A percentile compares a stretch with the other conserved stretches of the same genome.
Conservation (phyloP, 2,888 invertebrate species). For the Cataglyphis livida region DNA sequence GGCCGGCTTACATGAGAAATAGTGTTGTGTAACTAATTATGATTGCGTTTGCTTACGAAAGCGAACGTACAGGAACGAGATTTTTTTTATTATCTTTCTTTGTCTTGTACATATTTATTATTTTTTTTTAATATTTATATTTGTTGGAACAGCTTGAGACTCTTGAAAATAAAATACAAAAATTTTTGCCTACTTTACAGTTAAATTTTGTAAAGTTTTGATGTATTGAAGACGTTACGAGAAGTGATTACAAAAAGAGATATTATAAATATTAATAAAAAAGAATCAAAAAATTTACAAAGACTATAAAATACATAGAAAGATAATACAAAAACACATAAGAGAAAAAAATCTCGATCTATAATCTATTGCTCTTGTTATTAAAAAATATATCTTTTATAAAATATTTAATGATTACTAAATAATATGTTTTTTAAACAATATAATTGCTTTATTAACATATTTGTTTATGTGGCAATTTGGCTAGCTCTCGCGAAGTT, state of each 20-base stretch:
- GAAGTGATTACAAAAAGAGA: not conserved
- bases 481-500: not conserved
- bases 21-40: conserved; percentile 46
- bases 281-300: not conserved
- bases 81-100: conserved; percentile 32
- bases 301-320: not conserved
- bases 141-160: conserved; percentile 9
- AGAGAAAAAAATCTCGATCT: not conserved
- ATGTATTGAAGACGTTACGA: not conserved
- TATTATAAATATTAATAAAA: not conserved
- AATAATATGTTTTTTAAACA: not conserved
- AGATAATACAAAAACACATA: not conserved
- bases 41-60: not conserved
- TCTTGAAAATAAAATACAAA: not conserved
- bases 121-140: not conserved
- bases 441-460: not conserved
- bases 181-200: not conserved
- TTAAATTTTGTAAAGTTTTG: not conserved
- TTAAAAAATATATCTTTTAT: no score
- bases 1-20: conserved; percentile 37
- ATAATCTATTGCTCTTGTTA: not conserved
- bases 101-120: conserved; percentile 17
- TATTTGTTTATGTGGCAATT: not conserved
- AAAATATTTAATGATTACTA: no score
- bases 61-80: conserved; percentile 8